Percentiles rank a stretch among this genome's conserved stretches.
Conservation (phyloP, 2,888 invertebrate genomes). For the Heliothis peltigera region DNA sequence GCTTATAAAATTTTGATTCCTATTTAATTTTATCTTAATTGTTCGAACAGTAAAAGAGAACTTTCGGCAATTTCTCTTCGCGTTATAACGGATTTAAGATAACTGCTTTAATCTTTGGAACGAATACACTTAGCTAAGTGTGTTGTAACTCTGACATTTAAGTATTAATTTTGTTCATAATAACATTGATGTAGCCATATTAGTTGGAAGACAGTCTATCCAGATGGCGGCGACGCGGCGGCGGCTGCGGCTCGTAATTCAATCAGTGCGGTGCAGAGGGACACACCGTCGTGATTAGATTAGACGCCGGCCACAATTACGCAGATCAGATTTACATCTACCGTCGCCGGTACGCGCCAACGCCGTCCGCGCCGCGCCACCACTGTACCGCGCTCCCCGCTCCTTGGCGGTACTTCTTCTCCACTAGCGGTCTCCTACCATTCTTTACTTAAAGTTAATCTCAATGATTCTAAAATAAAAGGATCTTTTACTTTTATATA, state of each 20-base stretch:
- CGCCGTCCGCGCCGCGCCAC: conserved; percentile 31
- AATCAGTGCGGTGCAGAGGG: conserved; percentile 85
- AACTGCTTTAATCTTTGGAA: conserved; percentile 59
- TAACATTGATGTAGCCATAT: conserved; percentile 66
- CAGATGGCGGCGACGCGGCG: conserved; percentile 60
- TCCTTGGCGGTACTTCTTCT: conserved; percentile 4
- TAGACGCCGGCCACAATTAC: conserved; percentile 89
- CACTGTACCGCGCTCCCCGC: not conserved
- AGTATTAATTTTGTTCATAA: conserved; percentile 50
- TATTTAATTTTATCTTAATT: conserved; percentile 88
- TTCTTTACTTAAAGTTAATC: conserved; percentile 21
- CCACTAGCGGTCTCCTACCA: conserved; percentile 18
- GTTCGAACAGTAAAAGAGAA: conserved; percentile 83
- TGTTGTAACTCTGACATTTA: conserved; percentile 43
- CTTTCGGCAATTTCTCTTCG: conserved; percentile 79
- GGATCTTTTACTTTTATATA: conserved; percentile 45
- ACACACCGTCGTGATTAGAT: conserved; percentile 85
- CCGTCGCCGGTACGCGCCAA: conserved; percentile 56
- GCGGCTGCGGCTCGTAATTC: conserved; percentile 78
- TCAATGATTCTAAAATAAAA: conserved; percentile 44
- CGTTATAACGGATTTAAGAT: conserved; percentile 72
- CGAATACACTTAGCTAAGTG: conserved; percentile 27
- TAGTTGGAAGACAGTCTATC: conserved; percentile 59
- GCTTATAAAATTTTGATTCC: conserved; percentile 88
- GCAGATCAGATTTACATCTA: conserved; percentile 87